These are phyloP conservation scores for Phaenicophaeus curvirostris DNA, from an alignment of 2,797 vertebrate genomes.

Conservation along the genomic window DNA sequence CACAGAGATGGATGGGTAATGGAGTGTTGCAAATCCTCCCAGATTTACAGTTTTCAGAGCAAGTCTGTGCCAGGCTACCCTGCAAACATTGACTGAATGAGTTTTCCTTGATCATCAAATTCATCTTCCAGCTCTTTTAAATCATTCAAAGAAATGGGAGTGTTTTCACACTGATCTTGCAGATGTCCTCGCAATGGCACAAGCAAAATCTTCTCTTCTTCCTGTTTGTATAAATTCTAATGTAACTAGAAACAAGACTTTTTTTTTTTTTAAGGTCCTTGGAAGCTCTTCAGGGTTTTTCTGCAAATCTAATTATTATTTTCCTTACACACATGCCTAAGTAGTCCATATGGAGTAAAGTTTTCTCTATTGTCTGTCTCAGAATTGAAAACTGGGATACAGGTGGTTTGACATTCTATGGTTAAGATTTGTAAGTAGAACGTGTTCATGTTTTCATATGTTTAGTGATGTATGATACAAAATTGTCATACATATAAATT, in stretches of 20 bases:
- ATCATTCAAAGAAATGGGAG: neutral
- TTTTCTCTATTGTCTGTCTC: neutral
- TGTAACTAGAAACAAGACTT: neutral
- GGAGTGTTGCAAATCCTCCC: neutral
- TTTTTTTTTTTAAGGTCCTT: neutral
- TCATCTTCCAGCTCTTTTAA: neutral
- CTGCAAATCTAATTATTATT: neutral
- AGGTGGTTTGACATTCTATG: neutral
- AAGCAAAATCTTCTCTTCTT: neutral
- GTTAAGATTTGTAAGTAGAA: neutral
- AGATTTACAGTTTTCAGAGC: neutral
- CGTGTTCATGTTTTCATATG: neutral
- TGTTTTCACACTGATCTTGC: neutral
- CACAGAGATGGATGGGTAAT: neutral
- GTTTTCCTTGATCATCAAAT: neutral
- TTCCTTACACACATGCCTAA: neutral
- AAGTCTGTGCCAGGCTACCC: neutral
- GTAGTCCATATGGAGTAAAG: neutral
- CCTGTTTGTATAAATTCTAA: neutral
- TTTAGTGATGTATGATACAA: neutral
- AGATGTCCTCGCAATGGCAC: neutral
- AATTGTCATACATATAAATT: neutral
- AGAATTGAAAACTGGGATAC: neutral
- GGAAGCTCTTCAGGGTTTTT: neutral
- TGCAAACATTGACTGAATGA: neutral